Percentiles rank a stretch among this genome's conserved stretches.
These are phyloP conservation scores for Marmota monax DNA, from an alignment of 2,113 vertebrate genomes.

Conservation along the genomic window DNA sequence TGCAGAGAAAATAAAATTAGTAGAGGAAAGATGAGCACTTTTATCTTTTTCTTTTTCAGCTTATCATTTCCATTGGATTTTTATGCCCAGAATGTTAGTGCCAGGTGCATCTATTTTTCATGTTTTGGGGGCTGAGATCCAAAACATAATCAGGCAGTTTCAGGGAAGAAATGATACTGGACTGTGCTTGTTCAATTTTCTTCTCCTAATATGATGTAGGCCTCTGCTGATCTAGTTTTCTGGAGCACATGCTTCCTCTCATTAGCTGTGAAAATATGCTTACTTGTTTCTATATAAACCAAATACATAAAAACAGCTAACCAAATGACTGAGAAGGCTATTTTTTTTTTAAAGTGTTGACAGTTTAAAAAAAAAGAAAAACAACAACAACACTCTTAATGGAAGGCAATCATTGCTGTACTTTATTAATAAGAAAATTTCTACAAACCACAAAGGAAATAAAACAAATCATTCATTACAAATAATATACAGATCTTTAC, in stretches of 20 bases:
- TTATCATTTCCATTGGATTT: not conserved
- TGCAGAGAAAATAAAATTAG: not conserved
- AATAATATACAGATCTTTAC: slow-evolving; percentile 49
- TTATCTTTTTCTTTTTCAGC: not conserved
- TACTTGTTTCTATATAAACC: slow-evolving; percentile 72
- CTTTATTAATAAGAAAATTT: slow-evolving; percentile 74
- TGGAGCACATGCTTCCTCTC: not conserved
- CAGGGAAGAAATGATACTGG: not conserved
- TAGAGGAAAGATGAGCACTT: not conserved
- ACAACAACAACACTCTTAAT: slow-evolving; percentile 54
- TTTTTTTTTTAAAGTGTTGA: slow-evolving; percentile 79
- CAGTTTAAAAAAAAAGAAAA: slow-evolving; percentile 52
- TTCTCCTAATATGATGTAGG: not conserved
- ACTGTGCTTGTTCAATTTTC: slow-evolving; percentile 8
- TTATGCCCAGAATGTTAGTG: not conserved
- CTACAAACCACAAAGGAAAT: slow-evolving; percentile 78
- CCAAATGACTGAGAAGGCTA: slow-evolving; percentile 61
- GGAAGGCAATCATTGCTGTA: slow-evolving; percentile 77
- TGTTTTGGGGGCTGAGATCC: not conserved
- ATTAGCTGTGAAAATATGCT: slow-evolving; percentile 4
- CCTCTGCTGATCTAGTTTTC: not conserved
- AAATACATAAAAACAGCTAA: slow-evolving; percentile 51
- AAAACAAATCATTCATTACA: slow-evolving; percentile 75
- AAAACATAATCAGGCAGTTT: not conserved
- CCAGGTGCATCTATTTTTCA: not conserved